phyloP scores from a whole-genome alignment of 2,797 vertebrate genomes.

The Taenioides sp. region DNA sequence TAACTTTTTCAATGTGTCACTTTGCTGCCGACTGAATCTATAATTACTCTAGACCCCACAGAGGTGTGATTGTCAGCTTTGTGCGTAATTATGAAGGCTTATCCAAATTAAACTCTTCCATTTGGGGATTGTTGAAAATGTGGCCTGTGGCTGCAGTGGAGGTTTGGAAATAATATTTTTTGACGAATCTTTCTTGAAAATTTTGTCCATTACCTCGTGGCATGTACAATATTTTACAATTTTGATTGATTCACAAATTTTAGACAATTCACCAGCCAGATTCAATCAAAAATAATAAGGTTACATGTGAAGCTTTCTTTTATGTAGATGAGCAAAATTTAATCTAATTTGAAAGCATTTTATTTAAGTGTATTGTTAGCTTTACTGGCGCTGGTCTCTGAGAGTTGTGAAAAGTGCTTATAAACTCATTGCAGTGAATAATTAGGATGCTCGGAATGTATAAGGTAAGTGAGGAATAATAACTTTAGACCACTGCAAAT shows the following conservation, averaged over 20 bases:
- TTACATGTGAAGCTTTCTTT: no score
- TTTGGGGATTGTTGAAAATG: background rate
- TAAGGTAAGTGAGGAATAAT: no score
- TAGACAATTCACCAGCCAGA: background rate
- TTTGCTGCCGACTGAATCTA: background rate
- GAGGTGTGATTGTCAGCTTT: background rate
- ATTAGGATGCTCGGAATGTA: no score
- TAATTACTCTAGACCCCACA: background rate
- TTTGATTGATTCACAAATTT: background rate
- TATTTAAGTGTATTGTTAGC: no score
- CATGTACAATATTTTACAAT: background rate
- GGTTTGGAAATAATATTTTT: background rate
- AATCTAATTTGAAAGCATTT: no score
- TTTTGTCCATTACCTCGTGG: background rate
- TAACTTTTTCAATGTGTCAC: slow-evolving; percentile 6
- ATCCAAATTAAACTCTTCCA: background rate
- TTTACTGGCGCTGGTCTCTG: no score
- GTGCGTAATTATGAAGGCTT: background rate
- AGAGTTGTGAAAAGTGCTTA: no score
- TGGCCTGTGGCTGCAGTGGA: background rate
- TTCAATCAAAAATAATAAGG: background rate
- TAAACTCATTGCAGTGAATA: no score
- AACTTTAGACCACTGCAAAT: no score
- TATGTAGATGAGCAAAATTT: no score
- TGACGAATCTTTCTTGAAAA: background rate